Conservation (phyloP, 1,140 invertebrate species). For the Euura saliciscinereae region DNA sequence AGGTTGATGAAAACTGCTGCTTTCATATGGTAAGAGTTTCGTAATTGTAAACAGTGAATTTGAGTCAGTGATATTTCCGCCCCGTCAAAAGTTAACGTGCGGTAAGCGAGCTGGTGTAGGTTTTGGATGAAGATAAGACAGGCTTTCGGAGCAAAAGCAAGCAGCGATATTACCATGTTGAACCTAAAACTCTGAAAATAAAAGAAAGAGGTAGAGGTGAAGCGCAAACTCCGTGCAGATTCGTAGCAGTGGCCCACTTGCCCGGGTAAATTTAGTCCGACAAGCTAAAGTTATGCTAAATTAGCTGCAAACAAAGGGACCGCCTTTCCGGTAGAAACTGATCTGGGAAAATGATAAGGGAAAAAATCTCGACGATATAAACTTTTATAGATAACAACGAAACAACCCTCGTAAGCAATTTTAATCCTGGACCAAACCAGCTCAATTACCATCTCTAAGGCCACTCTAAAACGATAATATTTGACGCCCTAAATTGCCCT, state of each 20-base stretch:
- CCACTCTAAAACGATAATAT: too few species aligned
- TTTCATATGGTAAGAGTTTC: too few species aligned
- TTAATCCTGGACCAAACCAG: too few species aligned
- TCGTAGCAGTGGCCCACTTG: not conserved
- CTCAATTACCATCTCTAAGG: too few species aligned
- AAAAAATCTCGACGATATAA: not conserved
- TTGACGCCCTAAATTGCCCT: too few species aligned
- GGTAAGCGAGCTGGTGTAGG: not conserved
- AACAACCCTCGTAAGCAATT: too few species aligned
- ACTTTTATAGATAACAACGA: conserved; percentile 2
- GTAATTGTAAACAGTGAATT: too few species aligned
- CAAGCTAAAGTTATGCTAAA: conserved; percentile 2
- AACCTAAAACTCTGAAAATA: too few species aligned
- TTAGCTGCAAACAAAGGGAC: not conserved
- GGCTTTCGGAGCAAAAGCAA: not conserved
- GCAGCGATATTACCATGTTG: not conserved
- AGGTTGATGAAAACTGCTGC: too few species aligned
- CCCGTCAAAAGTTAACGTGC: conserved; percentile 2
- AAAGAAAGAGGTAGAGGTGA: not conserved
- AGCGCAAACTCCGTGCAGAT: not conserved
- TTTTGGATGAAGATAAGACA: conserved; percentile 7
- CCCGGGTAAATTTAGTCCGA: not conserved
- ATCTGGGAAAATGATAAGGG: not conserved
- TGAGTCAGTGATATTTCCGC: not conserved
- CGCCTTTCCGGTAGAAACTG: too few species aligned